These are phyloP conservation scores for Nanger granti DNA, from an alignment of 2,113 vertebrate genomes.

Conservation along the genomic window DNA sequence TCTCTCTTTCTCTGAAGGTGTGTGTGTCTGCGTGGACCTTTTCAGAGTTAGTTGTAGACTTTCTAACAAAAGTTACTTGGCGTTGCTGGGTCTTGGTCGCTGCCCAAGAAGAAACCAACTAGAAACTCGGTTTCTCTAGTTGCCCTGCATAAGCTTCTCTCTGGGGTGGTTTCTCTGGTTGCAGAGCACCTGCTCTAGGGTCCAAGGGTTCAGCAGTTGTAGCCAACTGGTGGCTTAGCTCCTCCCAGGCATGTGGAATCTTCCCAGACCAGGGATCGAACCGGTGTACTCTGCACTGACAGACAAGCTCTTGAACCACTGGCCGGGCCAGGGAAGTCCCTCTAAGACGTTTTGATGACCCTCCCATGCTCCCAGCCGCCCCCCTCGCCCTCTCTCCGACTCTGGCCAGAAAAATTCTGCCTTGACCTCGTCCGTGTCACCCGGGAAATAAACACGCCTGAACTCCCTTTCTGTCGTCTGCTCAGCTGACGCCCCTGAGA, in stretches of 20 bases:
- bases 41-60: neutral
- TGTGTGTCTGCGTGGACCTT: neutral
- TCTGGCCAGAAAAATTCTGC: neutral
- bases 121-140: neutral
- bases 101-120: neutral
- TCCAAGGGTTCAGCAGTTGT: rapidly evolving
- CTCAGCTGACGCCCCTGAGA: neutral
- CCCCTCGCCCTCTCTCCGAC: neutral
- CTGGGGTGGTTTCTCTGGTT: neutral
- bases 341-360: neutral
- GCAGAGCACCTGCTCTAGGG: neutral
- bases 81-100: neutral
- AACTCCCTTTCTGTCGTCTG: neutral
- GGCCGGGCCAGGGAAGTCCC: neutral
- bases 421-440: rapidly evolving
- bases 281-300: neutral
- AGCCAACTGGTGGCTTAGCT: neutral
- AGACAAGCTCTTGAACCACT: neutral
- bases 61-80: neutral
- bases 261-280: neutral
- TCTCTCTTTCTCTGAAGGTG: neutral
- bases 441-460: neutral
- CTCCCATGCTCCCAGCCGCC: no score
- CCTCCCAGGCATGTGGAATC: neutral
- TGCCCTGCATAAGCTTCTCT: neutral